These are phyloP conservation scores for Pica pica DNA, from an alignment of 2,113 vertebrate genomes.

Conservation along the genomic window DNA sequence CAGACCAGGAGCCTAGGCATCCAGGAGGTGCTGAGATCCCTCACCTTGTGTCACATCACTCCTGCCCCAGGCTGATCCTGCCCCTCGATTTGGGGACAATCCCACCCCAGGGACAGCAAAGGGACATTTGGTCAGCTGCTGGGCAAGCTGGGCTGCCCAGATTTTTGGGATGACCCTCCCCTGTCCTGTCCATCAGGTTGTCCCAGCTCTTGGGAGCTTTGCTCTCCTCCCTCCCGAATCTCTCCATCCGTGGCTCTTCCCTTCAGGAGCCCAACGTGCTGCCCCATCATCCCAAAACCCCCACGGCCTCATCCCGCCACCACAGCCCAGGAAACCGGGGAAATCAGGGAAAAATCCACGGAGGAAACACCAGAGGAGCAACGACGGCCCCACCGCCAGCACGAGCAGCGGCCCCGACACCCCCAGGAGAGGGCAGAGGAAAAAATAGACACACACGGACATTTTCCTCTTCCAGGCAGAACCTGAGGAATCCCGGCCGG, in stretches of 20 bases:
- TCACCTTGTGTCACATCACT: background rate
- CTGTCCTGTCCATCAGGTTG: background rate
- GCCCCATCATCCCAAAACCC: background rate
- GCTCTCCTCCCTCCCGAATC: background rate
- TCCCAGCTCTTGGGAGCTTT: no score
- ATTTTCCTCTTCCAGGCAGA: background rate
- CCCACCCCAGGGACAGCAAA: background rate
- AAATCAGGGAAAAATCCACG: accelerated
- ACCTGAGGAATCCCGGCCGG: constrained; percentile 42
- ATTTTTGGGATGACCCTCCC: background rate
- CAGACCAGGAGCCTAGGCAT: no score
- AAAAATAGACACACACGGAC: background rate
- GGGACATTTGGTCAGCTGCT: accelerated
- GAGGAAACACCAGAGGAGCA: background rate
- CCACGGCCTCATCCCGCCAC: accelerated
- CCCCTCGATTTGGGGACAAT: background rate
- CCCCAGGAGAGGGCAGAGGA: background rate
- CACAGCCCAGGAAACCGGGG: accelerated
- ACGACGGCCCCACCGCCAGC: background rate
- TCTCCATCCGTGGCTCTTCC: accelerated
- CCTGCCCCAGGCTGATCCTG: background rate
- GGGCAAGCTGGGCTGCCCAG: background rate
- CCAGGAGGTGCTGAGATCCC: background rate
- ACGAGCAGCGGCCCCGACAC: background rate
- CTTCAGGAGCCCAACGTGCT: background rate